Evolutionary conservation across 1,140 invertebrate species (phyloP).

Genomic region (Trypoxylus dichotomus): DNA sequence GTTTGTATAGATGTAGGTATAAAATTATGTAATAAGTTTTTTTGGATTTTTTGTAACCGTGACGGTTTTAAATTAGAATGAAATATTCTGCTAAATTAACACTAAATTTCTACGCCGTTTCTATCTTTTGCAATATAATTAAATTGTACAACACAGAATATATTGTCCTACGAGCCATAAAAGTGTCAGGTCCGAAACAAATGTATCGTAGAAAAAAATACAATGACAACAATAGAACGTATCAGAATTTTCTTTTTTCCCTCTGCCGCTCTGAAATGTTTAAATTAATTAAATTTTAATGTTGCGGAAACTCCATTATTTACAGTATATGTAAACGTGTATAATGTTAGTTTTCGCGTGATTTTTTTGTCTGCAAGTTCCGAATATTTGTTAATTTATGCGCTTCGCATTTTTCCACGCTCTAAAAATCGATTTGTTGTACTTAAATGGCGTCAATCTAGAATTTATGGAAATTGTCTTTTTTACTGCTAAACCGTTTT

Average conservation of each 20-base stretch:
- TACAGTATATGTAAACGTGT: neutral
- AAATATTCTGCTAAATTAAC: conserved; percentile 5
- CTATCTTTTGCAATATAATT: conserved; percentile 15
- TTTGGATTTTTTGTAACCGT: neutral
- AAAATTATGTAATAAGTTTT: neutral
- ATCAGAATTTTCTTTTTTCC: neutral
- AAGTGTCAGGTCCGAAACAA: conserved; percentile 3
- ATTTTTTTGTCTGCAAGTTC: neutral
- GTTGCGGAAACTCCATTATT: neutral
- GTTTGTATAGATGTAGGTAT: neutral
- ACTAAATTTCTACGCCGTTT: neutral
- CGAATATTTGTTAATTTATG: neutral
- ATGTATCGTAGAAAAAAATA: conserved; percentile 16
- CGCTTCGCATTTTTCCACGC: no score
- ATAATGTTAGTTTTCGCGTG: neutral
- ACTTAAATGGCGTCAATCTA: no score
- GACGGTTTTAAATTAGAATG: neutral
- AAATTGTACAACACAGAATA: conserved; percentile 4
- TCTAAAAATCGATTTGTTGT: no score
- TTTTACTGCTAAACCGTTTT: no score
- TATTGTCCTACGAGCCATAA: conserved; percentile 15
- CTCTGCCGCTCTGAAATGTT: neutral
- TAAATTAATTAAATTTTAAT: conserved; percentile 20
- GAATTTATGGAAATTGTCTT: no score
- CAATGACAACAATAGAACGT: conserved; percentile 4